These are phyloP conservation scores for Scomberomorus guttatus DNA, from an alignment of 2,797 vertebrate species.

Conservation along the genomic window DNA sequence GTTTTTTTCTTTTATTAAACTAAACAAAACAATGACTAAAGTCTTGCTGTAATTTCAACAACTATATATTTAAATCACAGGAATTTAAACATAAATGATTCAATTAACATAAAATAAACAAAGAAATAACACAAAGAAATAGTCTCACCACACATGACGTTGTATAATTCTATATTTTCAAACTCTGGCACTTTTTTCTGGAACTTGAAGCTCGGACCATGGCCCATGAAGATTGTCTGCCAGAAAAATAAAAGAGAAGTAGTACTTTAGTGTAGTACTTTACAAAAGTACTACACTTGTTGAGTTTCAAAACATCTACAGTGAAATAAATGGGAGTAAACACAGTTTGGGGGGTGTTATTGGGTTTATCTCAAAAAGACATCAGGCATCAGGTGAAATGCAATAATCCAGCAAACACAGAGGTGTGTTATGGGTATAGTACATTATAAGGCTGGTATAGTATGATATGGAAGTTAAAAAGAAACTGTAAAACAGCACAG, in stretches of 20 bases:
- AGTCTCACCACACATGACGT: conserved; percentile 98
- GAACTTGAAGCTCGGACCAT: conserved; percentile 95
- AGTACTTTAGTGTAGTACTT: too few species aligned
- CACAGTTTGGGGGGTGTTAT: too few species aligned
- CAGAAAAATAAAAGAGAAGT: background rate
- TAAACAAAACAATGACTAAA: too few species aligned
- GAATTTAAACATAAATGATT: background rate
- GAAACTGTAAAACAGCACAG: background rate
- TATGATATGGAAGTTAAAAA: background rate
- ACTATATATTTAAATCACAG: background rate
- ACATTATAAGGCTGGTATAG: background rate
- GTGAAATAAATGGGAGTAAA: too few species aligned
- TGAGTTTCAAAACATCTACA: too few species aligned
- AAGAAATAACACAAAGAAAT: too few species aligned
- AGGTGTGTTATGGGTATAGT: background rate
- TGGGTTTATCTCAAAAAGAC: background rate
- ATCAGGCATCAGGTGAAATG: background rate
- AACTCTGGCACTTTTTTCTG: conserved; percentile 93
- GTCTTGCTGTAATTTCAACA: too few species aligned
- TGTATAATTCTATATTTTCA: conserved; percentile 99
- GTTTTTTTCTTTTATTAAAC: too few species aligned
- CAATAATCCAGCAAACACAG: too few species aligned
- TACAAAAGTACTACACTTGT: too few species aligned
- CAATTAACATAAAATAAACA: too few species aligned
- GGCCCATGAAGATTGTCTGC: conserved; percentile 96